Evolutionary conservation across 1,140 invertebrate genomes (phyloP).

Genomic region (Arion vulgaris): DNA sequence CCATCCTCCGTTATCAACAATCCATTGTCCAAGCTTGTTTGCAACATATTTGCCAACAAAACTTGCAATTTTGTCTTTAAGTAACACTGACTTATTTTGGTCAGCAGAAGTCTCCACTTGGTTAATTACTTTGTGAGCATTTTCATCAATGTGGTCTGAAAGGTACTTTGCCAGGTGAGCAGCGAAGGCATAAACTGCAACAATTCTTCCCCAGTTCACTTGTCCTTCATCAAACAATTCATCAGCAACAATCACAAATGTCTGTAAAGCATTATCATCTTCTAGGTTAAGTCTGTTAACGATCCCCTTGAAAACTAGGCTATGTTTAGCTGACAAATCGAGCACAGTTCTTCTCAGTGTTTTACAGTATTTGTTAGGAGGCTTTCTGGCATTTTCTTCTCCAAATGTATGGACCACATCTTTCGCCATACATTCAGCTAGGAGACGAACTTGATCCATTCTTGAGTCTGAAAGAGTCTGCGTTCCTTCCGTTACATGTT

Average conservation of each 20-base stretch:
- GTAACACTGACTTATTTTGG: neutral
- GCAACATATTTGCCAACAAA: slow-evolving; percentile 72
- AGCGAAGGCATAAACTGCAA: slow-evolving; percentile 78
- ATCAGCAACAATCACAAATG: slow-evolving; percentile 77
- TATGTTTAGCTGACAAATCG: slow-evolving; percentile 75
- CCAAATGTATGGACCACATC: slow-evolving; percentile 60
- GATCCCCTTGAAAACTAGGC: slow-evolving; percentile 78
- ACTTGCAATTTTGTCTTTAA: slow-evolving; percentile 68
- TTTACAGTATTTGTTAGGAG: slow-evolving; percentile 64
- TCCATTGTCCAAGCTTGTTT: slow-evolving; percentile 72
- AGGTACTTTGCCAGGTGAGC: slow-evolving; percentile 76
- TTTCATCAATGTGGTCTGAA: slow-evolving; percentile 61
- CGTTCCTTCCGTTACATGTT: slow-evolving; percentile 45
- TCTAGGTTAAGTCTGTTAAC: slow-evolving; percentile 76
- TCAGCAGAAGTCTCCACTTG: neutral
- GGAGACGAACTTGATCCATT: slow-evolving; percentile 59
- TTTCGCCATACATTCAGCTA: slow-evolving; percentile 62
- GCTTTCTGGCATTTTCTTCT: slow-evolving; percentile 50
- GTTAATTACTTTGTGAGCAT: neutral
- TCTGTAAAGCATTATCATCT: slow-evolving; percentile 75
- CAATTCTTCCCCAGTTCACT: slow-evolving; percentile 78
- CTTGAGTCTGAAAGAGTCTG: slow-evolving; percentile 56
- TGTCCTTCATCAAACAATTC: slow-evolving; percentile 76
- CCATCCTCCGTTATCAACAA: slow-evolving; percentile 73
- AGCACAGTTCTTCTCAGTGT: slow-evolving; percentile 68